Evolutionary conservation across 1,140 invertebrate species (phyloP).

Genomic region (Odontomachus brunneus): DNA sequence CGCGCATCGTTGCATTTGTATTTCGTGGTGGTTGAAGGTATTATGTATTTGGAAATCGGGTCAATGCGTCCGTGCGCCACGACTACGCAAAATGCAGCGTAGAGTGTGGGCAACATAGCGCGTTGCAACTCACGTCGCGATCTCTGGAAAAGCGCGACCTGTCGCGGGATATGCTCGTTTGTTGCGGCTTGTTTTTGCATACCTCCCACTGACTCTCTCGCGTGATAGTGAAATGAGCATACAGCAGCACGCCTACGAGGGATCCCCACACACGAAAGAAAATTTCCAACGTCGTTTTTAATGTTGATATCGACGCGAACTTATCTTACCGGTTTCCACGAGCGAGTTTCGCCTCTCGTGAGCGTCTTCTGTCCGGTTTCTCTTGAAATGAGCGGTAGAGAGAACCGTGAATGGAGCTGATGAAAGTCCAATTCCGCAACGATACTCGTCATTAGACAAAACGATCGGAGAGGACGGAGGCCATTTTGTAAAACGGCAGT

Average conservation of each 20-base stretch:
- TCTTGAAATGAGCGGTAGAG: constrained; percentile 7
- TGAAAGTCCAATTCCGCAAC: constrained; percentile 16
- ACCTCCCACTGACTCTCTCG: neutral
- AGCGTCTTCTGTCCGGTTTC: constrained; percentile 15
- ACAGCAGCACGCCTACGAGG: neutral
- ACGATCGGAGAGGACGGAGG: neutral
- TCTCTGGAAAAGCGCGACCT: constrained; percentile 11
- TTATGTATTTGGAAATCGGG: constrained; percentile 33
- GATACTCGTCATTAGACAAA: constrained; percentile 9
- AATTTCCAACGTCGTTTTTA: no score
- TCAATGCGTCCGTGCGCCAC: constrained; percentile 34
- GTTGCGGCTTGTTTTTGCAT: neutral
- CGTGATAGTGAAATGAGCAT: neutral
- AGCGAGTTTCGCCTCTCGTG: no score
- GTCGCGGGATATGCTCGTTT: neutral
- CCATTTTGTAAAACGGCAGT: neutral
- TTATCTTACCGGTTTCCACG: no score
- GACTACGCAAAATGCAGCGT: constrained; percentile 13
- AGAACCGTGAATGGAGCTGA: constrained; percentile 15
- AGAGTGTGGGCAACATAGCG: neutral
- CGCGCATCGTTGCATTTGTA: neutral
- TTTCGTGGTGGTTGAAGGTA: neutral
- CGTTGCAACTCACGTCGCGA: neutral
- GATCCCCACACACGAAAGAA: constrained; percentile 2
- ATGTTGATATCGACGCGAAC: no score